Evolutionary conservation across 1,140 invertebrate genomes (phyloP).

Genomic region (Drosophila novamexicana): DNA sequence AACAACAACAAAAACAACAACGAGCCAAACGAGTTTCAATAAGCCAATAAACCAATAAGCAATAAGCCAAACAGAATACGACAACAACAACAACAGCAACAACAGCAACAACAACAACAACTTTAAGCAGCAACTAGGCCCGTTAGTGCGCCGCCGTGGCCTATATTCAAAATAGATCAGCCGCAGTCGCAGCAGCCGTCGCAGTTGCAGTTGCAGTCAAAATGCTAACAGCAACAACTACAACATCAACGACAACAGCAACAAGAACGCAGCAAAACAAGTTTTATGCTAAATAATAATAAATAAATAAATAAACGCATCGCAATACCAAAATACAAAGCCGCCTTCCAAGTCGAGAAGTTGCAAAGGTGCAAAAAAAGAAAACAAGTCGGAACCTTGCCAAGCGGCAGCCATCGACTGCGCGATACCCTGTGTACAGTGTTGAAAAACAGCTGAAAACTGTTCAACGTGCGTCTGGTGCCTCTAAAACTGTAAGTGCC

Average conservation of each 20-base stretch:
- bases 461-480: neutral
- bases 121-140: constrained; percentile 53
- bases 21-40: constrained; percentile 60
- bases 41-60: constrained; percentile 53
- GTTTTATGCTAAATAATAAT: constrained; percentile 81
- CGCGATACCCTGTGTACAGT: neutral
- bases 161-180: constrained; percentile 82
- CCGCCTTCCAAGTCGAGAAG: neutral
- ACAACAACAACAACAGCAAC: constrained; percentile 44
- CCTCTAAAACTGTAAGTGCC: neutral
- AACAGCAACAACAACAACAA: constrained; percentile 33
- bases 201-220: constrained; percentile 39
- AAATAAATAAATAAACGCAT: constrained; percentile 70
- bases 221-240: constrained; percentile 44
- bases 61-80: constrained; percentile 60
- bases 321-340: constrained; percentile 48
- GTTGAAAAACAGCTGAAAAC: neutral
- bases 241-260: constrained; percentile 31
- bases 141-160: constrained; percentile 72
- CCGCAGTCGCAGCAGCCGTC: constrained; percentile 44
- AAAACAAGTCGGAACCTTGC: neutral
- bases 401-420: neutral
- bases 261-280: constrained; percentile 42
- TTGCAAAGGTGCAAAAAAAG: constrained; percentile 19
- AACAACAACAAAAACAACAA: constrained; percentile 29